Conservation (phyloP, 2,888 invertebrate species). For the Sphaeridia pumilis region DNA sequence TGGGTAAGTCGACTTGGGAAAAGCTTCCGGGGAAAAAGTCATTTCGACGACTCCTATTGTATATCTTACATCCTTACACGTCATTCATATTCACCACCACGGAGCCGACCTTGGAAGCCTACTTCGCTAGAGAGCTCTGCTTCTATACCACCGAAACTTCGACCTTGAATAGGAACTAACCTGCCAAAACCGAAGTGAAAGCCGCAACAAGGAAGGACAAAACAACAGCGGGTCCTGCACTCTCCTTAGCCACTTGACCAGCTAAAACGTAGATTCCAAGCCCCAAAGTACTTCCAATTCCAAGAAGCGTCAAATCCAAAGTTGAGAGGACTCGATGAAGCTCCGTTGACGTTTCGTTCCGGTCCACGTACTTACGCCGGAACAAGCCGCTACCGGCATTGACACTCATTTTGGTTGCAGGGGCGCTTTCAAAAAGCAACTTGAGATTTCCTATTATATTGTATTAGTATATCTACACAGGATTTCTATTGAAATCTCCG, state of each 20-base stretch:
- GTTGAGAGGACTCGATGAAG: constrained; percentile 58
- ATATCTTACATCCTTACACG: too few relatives aligned
- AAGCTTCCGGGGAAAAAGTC: too few relatives aligned
- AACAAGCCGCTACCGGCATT: too few relatives aligned
- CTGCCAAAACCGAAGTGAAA: constrained; percentile 80
- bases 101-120: not conserved
- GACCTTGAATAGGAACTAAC: constrained; percentile 41
- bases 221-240: constrained; percentile 81
- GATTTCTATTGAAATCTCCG: too few relatives aligned
- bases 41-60: too few relatives aligned
- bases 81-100: constrained; percentile 38
- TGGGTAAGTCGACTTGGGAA: too few relatives aligned
- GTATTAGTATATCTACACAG: too few relatives aligned
- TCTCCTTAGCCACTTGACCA: constrained; percentile 71
- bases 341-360: constrained; percentile 22
- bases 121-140: not conserved
- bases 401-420: too few relatives aligned
- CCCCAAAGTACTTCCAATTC: constrained; percentile 77
- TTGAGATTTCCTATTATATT: too few relatives aligned
- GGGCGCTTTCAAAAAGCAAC: too few relatives aligned
- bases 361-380: constrained; percentile 25
- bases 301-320: constrained; percentile 74
- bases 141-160: not conserved
- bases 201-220: constrained; percentile 87
- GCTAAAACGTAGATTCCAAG: constrained; percentile 90